A percentile compares a stretch with the other conserved stretches of the same genome.
Evolutionary conservation across 1,140 invertebrate genomes (phyloP).

Genomic region (Drosophila bocki): DNA sequence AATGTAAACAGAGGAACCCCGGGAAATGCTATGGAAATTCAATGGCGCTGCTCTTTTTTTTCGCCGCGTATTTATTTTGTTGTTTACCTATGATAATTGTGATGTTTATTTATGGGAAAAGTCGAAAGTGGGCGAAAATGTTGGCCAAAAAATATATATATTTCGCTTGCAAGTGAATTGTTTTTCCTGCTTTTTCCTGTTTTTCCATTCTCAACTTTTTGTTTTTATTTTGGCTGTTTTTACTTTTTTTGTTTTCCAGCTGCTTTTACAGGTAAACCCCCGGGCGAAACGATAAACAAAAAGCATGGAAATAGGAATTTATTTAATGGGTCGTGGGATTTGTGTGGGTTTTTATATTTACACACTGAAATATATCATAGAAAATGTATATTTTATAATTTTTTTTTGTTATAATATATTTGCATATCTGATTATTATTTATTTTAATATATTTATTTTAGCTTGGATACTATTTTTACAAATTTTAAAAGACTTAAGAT

Average conservation of each 20-base stretch:
- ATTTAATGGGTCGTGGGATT: background rate
- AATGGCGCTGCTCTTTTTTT: conserved; percentile 59
- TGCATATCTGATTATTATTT: too few species aligned
- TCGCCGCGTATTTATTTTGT: conserved; percentile 67
- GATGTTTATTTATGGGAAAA: conserved; percentile 73
- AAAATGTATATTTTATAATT: background rate
- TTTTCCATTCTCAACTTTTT: conserved; percentile 12
- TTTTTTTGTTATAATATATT: too few species aligned
- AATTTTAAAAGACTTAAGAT: background rate
- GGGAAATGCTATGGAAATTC: conserved; percentile 59
- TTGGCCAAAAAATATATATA: conserved; percentile 4
- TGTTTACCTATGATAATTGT: conserved; percentile 82
- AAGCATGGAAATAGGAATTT: background rate
- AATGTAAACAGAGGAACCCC: conserved; percentile 51
- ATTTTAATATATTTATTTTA: too few species aligned
- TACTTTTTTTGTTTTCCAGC: conserved; percentile 1
- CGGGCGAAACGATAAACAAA: conserved; percentile 3
- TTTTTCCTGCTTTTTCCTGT: conserved; percentile 24
- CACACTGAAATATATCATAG: background rate
- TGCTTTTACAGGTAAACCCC: conserved; percentile 15
- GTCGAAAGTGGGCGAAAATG: conserved; percentile 42
- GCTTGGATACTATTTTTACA: background rate
- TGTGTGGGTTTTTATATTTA: background rate
- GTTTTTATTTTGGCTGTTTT: conserved; percentile 13
- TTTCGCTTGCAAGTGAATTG: conserved; percentile 14